Base-by-base conservation (phyloP, 1,140 invertebrate genomes). In the Linepithema humile region DNA sequence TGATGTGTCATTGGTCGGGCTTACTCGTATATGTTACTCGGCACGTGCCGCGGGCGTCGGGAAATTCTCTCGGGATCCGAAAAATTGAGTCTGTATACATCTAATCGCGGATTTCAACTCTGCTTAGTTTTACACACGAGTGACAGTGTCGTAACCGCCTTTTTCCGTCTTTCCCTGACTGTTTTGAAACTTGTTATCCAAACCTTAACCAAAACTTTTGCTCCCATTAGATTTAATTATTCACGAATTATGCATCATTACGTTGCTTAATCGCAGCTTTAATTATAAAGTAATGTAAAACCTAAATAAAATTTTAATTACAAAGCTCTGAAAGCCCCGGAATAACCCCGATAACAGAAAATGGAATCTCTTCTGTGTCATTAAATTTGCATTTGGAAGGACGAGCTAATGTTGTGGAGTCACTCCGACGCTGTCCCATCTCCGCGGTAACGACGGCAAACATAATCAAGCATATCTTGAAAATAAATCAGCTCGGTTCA, bases 1-100 rank as follows among this genome's bases (percentile, higher is more conserved):
- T 85, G 89, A 87, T 88, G 90, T 92, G 90, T 92, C 92, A 92
- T 92, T 90, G 91, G 90, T 72, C 84, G 45, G 69, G 85, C 45
- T 75, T 43, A 77, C 75, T 60, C 77, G 38, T 45, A 35, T n/a
- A n/a, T 48, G 32, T 78, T 78, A 78, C 38, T 53, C 74, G 74
- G 74, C 62, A 78, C 48, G 85, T 40, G 67, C 53, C 85, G 64
- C 85, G 77, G 85, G 75, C 55, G 48, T 48, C 23, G 70, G 12
- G 43, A 86, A 74, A 87, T 87, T 86, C 85, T 85, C 85, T n/a
- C 40, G 43, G 85, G 85, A 75, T 23, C n/a, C 32, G n/a, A 23
- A 64, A 72, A 74, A 62, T 15, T 59, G 77, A 87, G 72, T 65
- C 23, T 62, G 57, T 45, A 57, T 23, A 50, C 7, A 62, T 74